phyloP scores from a whole-genome alignment of 2,113 vertebrate genomes.

The Numida meleagris region DNA sequence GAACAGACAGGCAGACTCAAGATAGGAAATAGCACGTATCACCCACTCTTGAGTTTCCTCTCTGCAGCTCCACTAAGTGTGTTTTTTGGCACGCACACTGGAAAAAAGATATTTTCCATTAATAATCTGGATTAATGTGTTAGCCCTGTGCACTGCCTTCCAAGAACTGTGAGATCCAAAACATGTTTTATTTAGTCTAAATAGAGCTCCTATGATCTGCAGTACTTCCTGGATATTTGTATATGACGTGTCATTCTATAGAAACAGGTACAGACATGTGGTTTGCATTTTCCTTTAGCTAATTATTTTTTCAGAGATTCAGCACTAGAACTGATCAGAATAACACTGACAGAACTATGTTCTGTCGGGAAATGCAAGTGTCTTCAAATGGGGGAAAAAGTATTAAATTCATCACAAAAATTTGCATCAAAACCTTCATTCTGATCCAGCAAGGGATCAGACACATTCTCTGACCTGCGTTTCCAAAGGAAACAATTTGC shows the following conservation, averaged over 20 bases:
- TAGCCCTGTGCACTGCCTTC: constrained; percentile 8
- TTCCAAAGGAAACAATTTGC: background rate
- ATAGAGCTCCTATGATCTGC: background rate
- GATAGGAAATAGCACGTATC: constrained; percentile 47
- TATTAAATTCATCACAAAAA: background rate
- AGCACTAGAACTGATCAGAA: background rate
- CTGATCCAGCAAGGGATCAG: background rate
- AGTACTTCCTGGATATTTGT: constrained; percentile 35
- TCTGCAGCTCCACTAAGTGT: constrained; percentile 21
- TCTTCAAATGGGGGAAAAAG: background rate
- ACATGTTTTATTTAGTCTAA: constrained; percentile 32
- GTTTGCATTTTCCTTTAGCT: constrained; percentile 6
- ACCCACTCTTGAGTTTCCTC: constrained; percentile 6
- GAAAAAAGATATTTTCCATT: constrained; percentile 53
- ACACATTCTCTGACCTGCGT: rapidly evolving
- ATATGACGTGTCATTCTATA: background rate
- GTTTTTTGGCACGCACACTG: background rate
- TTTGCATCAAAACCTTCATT: background rate
- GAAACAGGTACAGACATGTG: constrained; percentile 40
- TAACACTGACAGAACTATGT: background rate
- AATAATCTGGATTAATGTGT: constrained; percentile 9
- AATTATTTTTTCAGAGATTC: constrained; percentile 28
- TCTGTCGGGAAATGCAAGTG: background rate
- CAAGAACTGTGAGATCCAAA: constrained; percentile 21
- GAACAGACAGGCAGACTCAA: constrained; percentile 16